These are phyloP conservation scores for Leptestheria dahalacensis DNA, from an alignment of 1,140 invertebrate genomes.

Conservation along the genomic window DNA sequence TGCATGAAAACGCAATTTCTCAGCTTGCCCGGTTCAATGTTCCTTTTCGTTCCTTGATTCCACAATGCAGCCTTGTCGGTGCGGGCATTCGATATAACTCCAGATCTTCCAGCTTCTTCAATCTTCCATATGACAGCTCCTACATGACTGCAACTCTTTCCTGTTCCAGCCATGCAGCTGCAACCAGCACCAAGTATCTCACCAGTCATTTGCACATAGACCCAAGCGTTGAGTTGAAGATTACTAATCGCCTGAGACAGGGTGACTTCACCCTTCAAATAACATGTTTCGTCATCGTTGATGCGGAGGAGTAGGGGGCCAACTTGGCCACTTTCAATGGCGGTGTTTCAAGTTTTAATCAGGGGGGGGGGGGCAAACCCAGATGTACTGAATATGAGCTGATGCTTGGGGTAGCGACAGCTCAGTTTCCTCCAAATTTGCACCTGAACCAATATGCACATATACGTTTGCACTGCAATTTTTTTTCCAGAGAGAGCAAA, in stretches of 20 bases:
- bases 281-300: background rate
- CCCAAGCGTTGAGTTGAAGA: background rate
- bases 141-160: background rate
- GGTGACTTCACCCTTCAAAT: background rate
- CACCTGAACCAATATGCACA: too few species aligned
- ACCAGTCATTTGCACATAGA: background rate
- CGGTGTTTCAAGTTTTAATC: too few species aligned
- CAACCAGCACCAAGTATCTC: background rate
- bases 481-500: too few species aligned
- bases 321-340: too few species aligned
- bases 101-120: background rate
- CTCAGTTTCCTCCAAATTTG: too few species aligned
- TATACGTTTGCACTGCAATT: too few species aligned
- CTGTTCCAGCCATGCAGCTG: background rate
- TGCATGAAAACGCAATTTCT: background rate
- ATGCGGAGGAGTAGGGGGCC: background rate
- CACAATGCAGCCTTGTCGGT: background rate
- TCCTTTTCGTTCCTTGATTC: background rate
- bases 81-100: background rate
- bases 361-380: too few species aligned
- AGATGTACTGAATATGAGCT: too few species aligned
- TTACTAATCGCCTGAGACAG: background rate
- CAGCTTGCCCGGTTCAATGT: background rate
- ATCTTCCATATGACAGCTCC: background rate
- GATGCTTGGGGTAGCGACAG: too few species aligned